Base-by-base conservation (phyloP, 2,113 vertebrate genomes). In the Elaphurus davidianus region DNA sequence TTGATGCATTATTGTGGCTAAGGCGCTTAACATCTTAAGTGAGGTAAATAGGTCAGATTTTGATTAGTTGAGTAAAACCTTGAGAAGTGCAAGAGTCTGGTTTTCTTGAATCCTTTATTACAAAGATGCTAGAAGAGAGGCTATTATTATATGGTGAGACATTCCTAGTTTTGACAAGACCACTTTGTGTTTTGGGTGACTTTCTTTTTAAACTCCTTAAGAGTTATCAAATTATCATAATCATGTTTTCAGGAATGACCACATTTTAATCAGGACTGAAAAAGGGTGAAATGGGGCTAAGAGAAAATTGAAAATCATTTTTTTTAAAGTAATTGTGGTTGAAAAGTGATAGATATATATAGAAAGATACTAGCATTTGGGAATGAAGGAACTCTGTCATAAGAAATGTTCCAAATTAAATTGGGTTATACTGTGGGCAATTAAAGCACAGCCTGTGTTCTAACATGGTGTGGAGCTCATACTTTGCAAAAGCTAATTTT, bases 341-440 rank as follows among this genome's bases (percentile, higher is more conserved):
- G 40, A 43, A 78, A 90, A 67, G 25, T 95, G 43, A 28, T 27
- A 88, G 45, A 23, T 23, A 64, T 84, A 95, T 95, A 90, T 17
- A 94, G 93, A 88, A 97, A 83, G 83, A n/a, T 87, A 74, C 59
- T 47, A 52, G 28, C 55, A 91, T 95, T 94, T 89, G 45, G 15
- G 27, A 55, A 28, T 82, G 27, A 85, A 76, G 33, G 43, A 92
- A 94, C 62, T 82, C 62, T 36, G 52, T 81, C 50, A n/a, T 87
- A 59, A 84, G 62, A 74, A 91, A 57, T 90, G 21, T 92, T 92
- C 55, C 28, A 83, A 81, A 30, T 90, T 78, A 83, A 97, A 64
- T 47, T 5, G 11, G 6, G 47, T n/a, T 84, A 25, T 16, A 55
- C 55, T 71, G 0, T 43, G 60, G 28, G 5, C 59, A 90, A 6